Percentiles rank a stretch among this genome's conserved stretches.
These are phyloP conservation scores for Oxyteleia sp. DNA, from an alignment of 2,888 invertebrate species.

Conservation along the genomic window DNA sequence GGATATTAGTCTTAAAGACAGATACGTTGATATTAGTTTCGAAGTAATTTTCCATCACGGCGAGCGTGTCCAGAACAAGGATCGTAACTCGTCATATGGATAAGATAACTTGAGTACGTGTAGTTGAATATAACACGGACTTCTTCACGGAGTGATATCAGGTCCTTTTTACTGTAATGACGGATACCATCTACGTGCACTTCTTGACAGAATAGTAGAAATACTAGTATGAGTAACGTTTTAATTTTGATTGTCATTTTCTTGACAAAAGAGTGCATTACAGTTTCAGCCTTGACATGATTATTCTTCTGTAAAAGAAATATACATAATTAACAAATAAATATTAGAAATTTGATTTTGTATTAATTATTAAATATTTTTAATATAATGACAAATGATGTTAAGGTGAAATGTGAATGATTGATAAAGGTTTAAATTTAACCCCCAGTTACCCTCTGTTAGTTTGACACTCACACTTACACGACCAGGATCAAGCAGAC, in stretches of 20 bases:
- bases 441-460: too few relatives aligned
- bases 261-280: too few relatives aligned
- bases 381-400: too few relatives aligned
- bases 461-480: too few relatives aligned
- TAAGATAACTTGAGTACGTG: slow-evolving; percentile 99
- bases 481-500: too few relatives aligned
- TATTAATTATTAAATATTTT: too few relatives aligned
- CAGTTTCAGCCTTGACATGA: neutral
- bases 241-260: slow-evolving; percentile 9
- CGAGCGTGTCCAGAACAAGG: slow-evolving; percentile 97
- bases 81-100: slow-evolving; percentile 98
- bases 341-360: too few relatives aligned
- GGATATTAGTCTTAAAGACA: slow-evolving; percentile 99
- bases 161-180: slow-evolving; percentile 83
- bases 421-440: too few relatives aligned
- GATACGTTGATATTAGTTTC: slow-evolving; percentile 99
- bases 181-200: slow-evolving; percentile 76
- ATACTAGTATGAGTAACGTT: slow-evolving; percentile 36
- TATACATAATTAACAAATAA: too few relatives aligned
- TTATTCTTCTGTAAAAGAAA: slow-evolving; percentile 1
- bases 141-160: slow-evolving; percentile 90
- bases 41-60: slow-evolving; percentile 98
- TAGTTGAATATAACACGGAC: slow-evolving; percentile 98
- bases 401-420: too few relatives aligned
- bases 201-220: slow-evolving; percentile 72